Evolutionary conservation across 2,888 invertebrate species (phyloP), one percentile per base, ranked within the genome.

Genomic region (Tortrix viridana): DNA sequence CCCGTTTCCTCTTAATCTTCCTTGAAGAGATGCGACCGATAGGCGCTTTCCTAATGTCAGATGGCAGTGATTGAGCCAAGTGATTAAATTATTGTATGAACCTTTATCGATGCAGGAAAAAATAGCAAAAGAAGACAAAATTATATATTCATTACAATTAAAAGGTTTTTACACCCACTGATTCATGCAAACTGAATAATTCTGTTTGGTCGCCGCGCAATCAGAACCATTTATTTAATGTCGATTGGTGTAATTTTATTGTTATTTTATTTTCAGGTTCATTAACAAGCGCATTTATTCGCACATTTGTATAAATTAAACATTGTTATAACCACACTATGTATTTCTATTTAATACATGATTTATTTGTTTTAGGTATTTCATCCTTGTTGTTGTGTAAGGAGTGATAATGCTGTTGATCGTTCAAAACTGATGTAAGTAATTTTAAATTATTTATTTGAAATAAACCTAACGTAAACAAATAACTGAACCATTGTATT

Each of bases 381-480:
- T 85, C 89, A 86, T 82, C 57, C 89, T 89, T 90, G 87, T 68
- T 70, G 50, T 58, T 56, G 43, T 60, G 73, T 85, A 89, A 90
- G 89, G 81, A 82, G 85, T 89, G 88, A 83, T 77, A 81, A 60
- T 87, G 74, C 85, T 78, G 77, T 68, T 74, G 79, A 73, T 76
- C 43, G 41, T 67, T 68, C 65, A 53, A 48, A 54, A 55, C 50
- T 67, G 66, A 59, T 70, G 66, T 65, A 65, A 63, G 63, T 63
- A 48, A 14, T 5, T 18, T 3, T 20, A 5, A 2, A n/a, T 3
- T 22, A 46, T 46, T 3, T 20, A 9, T 4, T 46, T 26, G 7
- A 26, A 26, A 26, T 26, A 26, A 26, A 26, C 26, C 9, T 9
- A 26, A 7, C 3, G 38, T n/a, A n/a, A 38, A 38, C 38, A 38